These are phyloP conservation scores for Botia kubotai DNA, from an alignment of 2,797 vertebrate species.

Conservation along the genomic window DNA sequence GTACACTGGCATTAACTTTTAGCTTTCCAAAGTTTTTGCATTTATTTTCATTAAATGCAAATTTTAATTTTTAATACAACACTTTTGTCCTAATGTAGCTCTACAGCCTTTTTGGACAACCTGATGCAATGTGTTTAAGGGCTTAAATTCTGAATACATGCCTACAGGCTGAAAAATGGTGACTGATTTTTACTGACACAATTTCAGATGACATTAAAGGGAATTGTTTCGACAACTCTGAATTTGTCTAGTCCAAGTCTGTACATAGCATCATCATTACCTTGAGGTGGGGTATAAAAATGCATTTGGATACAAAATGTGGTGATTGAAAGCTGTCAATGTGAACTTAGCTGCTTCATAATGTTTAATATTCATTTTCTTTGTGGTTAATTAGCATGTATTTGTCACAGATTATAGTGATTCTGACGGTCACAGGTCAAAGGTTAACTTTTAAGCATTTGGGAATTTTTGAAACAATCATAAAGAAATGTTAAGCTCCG, in stretches of 20 bases:
- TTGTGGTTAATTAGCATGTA: slow-evolving; percentile 2
- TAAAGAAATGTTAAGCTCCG: background rate
- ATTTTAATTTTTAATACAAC: background rate
- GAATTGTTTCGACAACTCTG: background rate
- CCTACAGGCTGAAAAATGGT: background rate
- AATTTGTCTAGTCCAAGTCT: slow-evolving; percentile 14
- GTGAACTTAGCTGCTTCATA: background rate
- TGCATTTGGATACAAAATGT: background rate
- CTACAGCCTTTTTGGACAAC: background rate
- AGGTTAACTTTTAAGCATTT: background rate
- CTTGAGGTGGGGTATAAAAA: background rate
- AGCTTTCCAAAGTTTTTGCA: background rate
- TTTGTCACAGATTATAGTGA: background rate
- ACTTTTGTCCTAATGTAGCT: background rate
- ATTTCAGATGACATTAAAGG: slow-evolving; percentile 3
- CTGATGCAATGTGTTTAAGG: background rate
- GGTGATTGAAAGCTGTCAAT: background rate
- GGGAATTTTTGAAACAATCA: background rate
- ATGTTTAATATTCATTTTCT: background rate
- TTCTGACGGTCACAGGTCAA: background rate
- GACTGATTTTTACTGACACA: background rate
- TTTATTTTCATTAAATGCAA: background rate
- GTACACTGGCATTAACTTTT: background rate
- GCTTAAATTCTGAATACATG: slow-evolving; percentile 18
- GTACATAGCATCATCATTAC: background rate